phyloP scores from a whole-genome alignment of 2,888 invertebrate genomes.

The Caenorhabditis afra region DNA sequence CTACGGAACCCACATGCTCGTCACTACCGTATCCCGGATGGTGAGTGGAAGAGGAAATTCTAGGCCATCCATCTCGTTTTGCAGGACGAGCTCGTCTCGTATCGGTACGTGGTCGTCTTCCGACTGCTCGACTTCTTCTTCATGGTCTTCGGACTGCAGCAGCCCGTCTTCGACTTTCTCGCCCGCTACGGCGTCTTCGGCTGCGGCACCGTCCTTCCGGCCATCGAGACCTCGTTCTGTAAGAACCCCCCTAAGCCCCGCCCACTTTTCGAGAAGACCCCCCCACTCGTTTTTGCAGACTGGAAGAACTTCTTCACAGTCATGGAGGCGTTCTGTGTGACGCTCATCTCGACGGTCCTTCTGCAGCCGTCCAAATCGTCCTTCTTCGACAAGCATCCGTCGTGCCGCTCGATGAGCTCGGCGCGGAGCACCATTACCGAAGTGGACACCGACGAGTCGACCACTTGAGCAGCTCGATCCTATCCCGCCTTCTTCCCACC shows the following conservation, averaged over 20 bases:
- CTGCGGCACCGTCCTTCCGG: slow-evolving; percentile 65
- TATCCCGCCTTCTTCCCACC: not conserved
- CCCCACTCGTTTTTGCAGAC: slow-evolving; percentile 64
- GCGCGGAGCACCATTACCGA: slow-evolving; percentile 57
- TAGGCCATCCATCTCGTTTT: no score
- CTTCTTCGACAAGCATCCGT: slow-evolving; percentile 73
- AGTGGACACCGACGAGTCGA: slow-evolving; percentile 60
- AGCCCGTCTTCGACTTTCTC: slow-evolving; percentile 77
- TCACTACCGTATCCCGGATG: slow-evolving; percentile 76
- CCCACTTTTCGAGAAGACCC: no score
- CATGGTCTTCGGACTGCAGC: slow-evolving; percentile 74
- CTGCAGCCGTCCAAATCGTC: slow-evolving; percentile 74
- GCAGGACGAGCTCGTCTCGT: slow-evolving; percentile 76
- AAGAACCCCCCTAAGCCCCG: slow-evolving; percentile 22
- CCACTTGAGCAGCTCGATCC: slow-evolving; percentile 29
- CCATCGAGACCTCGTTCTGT: slow-evolving; percentile 71
- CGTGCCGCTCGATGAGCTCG: slow-evolving; percentile 66
- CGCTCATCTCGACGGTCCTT: slow-evolving; percentile 76
- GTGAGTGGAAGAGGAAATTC: slow-evolving; percentile 35
- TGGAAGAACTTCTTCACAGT: slow-evolving; percentile 79
- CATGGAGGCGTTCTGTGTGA: slow-evolving; percentile 76
- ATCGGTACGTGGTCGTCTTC: slow-evolving; percentile 74
- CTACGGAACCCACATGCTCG: slow-evolving; percentile 80
- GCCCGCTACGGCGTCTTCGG: slow-evolving; percentile 73
- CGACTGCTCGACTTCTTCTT: slow-evolving; percentile 69